A percentile compares a stretch with the other conserved stretches of the same genome.
Evolutionary conservation across 2,797 vertebrate species (phyloP).

Genomic region (Buphagus erythrorhynchus): DNA sequence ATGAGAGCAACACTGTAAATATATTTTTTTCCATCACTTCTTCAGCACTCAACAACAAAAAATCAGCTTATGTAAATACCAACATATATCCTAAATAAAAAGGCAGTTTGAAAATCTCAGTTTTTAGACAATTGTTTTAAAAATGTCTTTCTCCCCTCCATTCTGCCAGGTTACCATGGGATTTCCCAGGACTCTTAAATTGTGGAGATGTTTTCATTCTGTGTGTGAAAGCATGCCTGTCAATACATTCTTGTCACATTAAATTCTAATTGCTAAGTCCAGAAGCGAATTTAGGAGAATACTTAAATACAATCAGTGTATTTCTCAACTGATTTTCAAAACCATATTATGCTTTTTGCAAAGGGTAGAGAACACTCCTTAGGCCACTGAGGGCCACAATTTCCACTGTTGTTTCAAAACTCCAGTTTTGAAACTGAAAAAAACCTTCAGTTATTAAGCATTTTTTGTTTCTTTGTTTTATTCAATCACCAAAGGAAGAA

Average conservation of each 20-base stretch:
- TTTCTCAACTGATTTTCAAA: neutral
- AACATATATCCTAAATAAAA: neutral
- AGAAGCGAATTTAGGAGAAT: neutral
- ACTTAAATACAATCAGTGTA: neutral
- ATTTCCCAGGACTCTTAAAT: neutral
- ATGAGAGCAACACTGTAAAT: neutral
- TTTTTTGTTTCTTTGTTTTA: neutral
- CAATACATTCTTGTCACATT: neutral
- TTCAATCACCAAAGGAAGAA: neutral
- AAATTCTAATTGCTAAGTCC: neutral
- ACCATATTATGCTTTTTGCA: neutral
- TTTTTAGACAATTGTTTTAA: neutral
- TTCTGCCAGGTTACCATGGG: neutral
- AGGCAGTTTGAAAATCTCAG: neutral
- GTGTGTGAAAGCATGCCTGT: neutral
- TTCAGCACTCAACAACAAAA: neutral
- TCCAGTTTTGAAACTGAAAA: neutral
- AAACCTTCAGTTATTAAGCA: neutral
- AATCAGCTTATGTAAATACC: neutral
- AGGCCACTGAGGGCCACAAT: neutral
- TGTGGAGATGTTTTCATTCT: neutral
- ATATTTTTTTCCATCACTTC: neutral
- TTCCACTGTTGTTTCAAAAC: neutral
- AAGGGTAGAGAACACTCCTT: neutral
- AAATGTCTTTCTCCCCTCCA: neutral